A percentile compares a stretch with the other conserved stretches of the same genome.
Evolutionary conservation across 2,113 vertebrate genomes (phyloP).

Genomic region (Poecile atricapillus): DNA sequence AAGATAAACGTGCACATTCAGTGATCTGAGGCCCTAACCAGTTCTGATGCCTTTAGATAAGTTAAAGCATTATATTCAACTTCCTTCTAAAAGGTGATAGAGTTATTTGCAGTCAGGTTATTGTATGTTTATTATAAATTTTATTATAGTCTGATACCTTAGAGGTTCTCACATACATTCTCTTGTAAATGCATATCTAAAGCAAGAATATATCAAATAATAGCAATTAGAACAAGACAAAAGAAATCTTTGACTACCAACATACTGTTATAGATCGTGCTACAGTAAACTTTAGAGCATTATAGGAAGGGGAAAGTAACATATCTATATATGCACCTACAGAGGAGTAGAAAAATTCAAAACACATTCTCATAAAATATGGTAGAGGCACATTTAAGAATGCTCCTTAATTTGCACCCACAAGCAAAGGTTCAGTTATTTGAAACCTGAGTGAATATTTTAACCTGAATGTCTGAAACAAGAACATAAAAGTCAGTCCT

Average conservation of each 20-base stretch:
- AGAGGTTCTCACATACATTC: background rate
- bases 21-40: background rate
- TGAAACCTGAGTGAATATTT: background rate
- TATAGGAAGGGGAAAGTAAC: background rate
- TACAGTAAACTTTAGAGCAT: background rate
- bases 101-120: background rate
- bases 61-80: background rate
- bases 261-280: background rate
- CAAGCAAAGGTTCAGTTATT: background rate
- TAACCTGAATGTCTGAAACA: background rate
- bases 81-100: background rate
- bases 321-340: background rate
- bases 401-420: background rate
- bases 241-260: background rate
- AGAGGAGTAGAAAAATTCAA: background rate
- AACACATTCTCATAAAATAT: background rate
- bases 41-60: background rate
- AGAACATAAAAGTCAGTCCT: background rate
- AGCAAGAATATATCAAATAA: background rate
- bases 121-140: background rate
- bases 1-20: background rate
- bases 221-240: background rate
- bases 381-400: background rate
- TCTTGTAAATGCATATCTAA: background rate
- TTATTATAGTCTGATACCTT: background rate